phyloP scores from a whole-genome alignment of 2,797 vertebrate genomes.

The Protosalanx chinensis region DNA sequence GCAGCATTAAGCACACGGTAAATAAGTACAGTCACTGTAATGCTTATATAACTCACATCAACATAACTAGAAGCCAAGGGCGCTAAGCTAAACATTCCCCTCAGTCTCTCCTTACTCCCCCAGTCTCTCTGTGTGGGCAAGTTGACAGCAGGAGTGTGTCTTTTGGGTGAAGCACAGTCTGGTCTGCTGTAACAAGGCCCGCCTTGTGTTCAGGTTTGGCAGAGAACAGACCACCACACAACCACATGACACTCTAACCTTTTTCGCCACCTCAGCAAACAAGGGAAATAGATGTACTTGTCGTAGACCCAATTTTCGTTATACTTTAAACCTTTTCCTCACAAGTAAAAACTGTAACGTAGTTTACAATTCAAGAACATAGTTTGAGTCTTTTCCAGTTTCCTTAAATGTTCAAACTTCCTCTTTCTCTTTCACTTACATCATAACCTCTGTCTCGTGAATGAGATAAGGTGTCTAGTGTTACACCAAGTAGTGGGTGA shows the following conservation, averaged over 20 bases:
- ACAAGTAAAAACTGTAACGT: too few species aligned
- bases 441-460: too few species aligned
- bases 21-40: constrained; percentile 15
- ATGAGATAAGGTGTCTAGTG: background rate
- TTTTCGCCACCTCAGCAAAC: constrained; percentile 20
- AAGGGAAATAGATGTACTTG: constrained; percentile 2
- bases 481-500: too few species aligned
- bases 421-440: background rate
- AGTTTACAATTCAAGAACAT: too few species aligned
- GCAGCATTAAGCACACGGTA: constrained; percentile 8
- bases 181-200: constrained; percentile 48
- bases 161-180: constrained; percentile 24
- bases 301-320: constrained; percentile 14
- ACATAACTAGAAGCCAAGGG: background rate
- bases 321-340: too few species aligned
- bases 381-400: too few species aligned
- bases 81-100: constrained; percentile 14
- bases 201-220: constrained; percentile 37
- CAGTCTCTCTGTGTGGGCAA: background rate
- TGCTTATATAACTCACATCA: background rate
- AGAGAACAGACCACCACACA: constrained; percentile 3
- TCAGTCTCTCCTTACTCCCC: background rate
- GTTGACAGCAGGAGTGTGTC: constrained; percentile 11
- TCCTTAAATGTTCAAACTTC: too few species aligned
- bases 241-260: constrained; percentile 2